Percentiles rank a stretch among this genome's conserved stretches.
phyloP scores from a whole-genome alignment of 2,113 vertebrate species.

The Pipra filicauda region DNA sequence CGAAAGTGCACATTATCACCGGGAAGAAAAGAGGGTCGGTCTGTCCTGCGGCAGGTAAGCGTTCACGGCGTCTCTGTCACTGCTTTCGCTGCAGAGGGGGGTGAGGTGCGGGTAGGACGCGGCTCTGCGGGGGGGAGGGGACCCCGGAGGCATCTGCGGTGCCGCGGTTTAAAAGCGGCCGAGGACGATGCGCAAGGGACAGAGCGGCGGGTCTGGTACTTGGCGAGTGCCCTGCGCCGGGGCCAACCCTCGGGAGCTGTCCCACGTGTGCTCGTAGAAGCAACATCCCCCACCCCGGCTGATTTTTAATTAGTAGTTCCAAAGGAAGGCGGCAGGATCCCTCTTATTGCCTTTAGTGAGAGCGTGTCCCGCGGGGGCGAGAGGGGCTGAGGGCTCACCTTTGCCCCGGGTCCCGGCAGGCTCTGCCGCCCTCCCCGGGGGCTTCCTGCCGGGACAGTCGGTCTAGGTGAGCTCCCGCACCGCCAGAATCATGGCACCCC shows the following conservation, averaged over 20 bases:
- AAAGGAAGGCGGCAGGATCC: background rate
- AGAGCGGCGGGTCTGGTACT: background rate
- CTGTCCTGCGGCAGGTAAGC: background rate
- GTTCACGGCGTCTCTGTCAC: background rate
- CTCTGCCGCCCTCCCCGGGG: background rate
- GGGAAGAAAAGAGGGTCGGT: background rate
- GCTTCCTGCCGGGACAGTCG: background rate
- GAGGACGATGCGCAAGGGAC: background rate
- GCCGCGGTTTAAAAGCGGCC: background rate
- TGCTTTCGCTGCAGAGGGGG: background rate
- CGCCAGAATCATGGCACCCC: background rate
- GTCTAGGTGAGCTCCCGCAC: background rate
- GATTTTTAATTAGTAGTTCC: background rate
- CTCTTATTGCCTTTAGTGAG: background rate
- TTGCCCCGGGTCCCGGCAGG: background rate
- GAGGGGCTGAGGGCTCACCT: background rate
- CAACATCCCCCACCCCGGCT: rapidly evolving
- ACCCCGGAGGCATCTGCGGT: too few species aligned
- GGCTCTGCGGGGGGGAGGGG: too few species aligned
- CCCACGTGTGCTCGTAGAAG: background rate
- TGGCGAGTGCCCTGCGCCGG: background rate
- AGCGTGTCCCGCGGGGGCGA: background rate
- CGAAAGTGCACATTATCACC: background rate
- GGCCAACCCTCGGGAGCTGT: background rate
- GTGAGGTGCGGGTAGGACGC: background rate